A percentile compares a stretch with the other conserved stretches of the same genome.
These are phyloP conservation scores for Pseudochirops corinnae DNA, from an alignment of 2,797 vertebrate genomes.

Conservation along the genomic window DNA sequence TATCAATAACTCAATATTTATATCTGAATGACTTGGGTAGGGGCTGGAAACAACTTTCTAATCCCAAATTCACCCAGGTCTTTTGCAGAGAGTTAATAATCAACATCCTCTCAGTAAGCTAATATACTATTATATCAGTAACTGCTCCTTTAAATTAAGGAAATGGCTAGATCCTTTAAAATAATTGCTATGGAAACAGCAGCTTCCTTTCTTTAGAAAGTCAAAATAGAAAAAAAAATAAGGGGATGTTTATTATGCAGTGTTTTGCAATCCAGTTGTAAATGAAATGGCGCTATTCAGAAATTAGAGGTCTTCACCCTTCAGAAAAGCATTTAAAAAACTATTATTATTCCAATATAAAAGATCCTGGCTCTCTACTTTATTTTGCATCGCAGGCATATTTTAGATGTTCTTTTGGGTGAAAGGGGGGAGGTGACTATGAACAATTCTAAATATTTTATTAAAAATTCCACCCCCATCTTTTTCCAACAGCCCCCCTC, in stretches of 20 bases:
- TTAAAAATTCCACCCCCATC: slow-evolving; percentile 64
- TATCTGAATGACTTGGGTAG: slow-evolving; percentile 3
- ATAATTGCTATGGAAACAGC: slow-evolving; percentile 40
- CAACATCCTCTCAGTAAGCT: background rate
- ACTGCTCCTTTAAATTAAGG: slow-evolving; percentile 19
- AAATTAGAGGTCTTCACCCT: slow-evolving; percentile 43
- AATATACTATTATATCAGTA: slow-evolving; percentile 7
- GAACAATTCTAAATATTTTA: slow-evolving; percentile 72
- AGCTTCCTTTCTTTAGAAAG: slow-evolving; percentile 30
- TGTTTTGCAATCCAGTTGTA: slow-evolving; percentile 44
- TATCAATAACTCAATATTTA: slow-evolving; percentile 26
- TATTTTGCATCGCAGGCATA: slow-evolving; percentile 69
- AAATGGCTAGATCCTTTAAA: slow-evolving; percentile 33
- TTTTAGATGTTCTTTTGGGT: slow-evolving; percentile 57
- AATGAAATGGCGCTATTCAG: slow-evolving; percentile 53
- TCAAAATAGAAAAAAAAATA: slow-evolving; percentile 65
- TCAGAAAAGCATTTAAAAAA: slow-evolving; percentile 55
- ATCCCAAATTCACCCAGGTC: slow-evolving; percentile 36
- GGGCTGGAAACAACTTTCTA: slow-evolving; percentile 17
- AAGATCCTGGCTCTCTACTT: slow-evolving; percentile 59
- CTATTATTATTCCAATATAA: slow-evolving; percentile 29
- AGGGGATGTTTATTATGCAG: background rate
- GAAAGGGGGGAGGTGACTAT: background rate
- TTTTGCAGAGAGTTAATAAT: slow-evolving; percentile 14
- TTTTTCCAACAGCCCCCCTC: slow-evolving; percentile 23